Evolutionary conservation across 2,113 vertebrate genomes (phyloP), one percentile per base, ranked within the genome.

Genomic region (Rhinolophus ferrumequinum): DNA sequence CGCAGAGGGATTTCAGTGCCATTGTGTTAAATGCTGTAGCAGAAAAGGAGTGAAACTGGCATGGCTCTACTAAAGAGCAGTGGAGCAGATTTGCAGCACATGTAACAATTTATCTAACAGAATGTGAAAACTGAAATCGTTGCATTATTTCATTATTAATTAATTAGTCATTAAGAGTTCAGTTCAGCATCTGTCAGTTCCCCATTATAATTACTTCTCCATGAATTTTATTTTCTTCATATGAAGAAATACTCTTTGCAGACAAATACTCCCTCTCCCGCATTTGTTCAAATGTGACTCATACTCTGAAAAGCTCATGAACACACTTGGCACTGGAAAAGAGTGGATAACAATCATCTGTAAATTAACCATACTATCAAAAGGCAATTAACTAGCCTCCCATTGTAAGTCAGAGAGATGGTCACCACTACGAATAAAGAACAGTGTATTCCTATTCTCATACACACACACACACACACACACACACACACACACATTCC

Each of bases 41-140:
- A 94, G 10, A 73, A 83, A 47, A 73, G 52, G 22, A 80, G 38
- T 41, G 35, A 87, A 86, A 79, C 13, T 56, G 21, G 38, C 33
- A 83, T 79, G 33, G 28, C 47, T 33, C 69, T 92, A 52, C 35
- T 72, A 62, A 80, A 81, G 11, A 73, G 47, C 56, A 54, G 8
- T 9, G 16, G 50, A 47, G 69, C 47, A 76, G 8, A 77, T 81
- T 26, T 72, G 13, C 30, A 60, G 7, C 88, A 66, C 41, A 75
- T 79, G 1, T 21, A 84, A 33, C 7, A 87, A 67, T 75, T n/a
- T 73, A 13, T 87, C 69, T 26, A 69, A 60, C 13, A 18, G 16
- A 94, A 52, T n/a, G 70, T 50, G 22, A 80, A 96, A 93, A 87
- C 35, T 93, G 38, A 76, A 83, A 64, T 62, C 69, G 75, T 30